Percentiles rank a stretch among this genome's conserved stretches.
These are phyloP conservation scores for Trachythela sp. DNA, from an alignment of 64 coral and sea anemone species.

Conservation along the genomic window DNA sequence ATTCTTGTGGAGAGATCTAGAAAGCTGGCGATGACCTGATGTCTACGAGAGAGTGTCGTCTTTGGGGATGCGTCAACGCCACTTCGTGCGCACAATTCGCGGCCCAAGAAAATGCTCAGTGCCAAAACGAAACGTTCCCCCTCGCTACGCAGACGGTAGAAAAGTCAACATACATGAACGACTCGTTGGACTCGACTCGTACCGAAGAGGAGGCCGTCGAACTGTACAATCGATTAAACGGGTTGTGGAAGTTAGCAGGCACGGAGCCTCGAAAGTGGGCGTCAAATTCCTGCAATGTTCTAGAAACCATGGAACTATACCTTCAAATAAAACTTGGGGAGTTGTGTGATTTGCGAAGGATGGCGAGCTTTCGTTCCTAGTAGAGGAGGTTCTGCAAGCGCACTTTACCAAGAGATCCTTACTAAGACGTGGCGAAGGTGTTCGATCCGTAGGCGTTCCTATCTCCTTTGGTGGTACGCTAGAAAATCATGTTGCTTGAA, in stretches of 20 bases:
- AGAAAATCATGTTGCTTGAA: not conserved
- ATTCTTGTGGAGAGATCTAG: not conserved
- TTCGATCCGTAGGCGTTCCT: not conserved
- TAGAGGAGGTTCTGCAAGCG: too few relatives aligned
- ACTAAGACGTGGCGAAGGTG: not conserved
- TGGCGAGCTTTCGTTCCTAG: too few relatives aligned
- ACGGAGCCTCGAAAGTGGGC: too few relatives aligned
- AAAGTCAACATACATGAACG: not conserved
- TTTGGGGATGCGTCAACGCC: not conserved
- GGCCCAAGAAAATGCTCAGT: not conserved
- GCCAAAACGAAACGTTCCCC: not conserved
- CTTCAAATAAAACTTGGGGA: too few relatives aligned
- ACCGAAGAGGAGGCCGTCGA: too few relatives aligned
- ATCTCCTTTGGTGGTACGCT: not conserved
- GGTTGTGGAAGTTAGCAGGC: too few relatives aligned
- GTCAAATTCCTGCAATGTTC: too few relatives aligned
- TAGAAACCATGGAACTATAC: too few relatives aligned
- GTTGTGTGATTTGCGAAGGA: not conserved
- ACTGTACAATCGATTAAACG: too few relatives aligned
- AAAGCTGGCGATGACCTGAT: not conserved
- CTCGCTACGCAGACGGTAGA: not conserved
- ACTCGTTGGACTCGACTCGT: not conserved
- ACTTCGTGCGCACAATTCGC: not conserved
- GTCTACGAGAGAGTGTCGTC: not conserved
- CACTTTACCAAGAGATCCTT: too few relatives aligned